Conservation (phyloP, 1,140 invertebrate genomes). For the Hyphantria cunea region DNA sequence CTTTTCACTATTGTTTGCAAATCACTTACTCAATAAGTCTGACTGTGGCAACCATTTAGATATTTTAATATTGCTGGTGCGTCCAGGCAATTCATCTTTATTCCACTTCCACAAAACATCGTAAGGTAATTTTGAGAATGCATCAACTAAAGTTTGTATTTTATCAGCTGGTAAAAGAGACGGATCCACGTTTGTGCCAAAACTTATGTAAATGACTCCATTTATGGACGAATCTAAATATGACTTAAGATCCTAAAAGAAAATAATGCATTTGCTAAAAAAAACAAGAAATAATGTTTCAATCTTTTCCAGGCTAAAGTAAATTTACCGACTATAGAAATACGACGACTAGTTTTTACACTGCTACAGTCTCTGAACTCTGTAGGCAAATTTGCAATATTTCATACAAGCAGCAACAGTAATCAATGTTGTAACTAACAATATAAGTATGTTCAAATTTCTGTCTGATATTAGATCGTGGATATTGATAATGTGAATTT, state of each 20-base stretch:
- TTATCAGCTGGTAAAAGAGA: slow-evolving; percentile 56
- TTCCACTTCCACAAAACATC: slow-evolving; percentile 79
- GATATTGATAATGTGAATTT: too few species aligned
- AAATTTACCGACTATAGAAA: too few species aligned
- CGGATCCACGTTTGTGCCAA: slow-evolving; percentile 80
- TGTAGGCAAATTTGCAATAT: too few species aligned
- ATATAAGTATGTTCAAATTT: too few species aligned
- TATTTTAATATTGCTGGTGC: slow-evolving; percentile 73
- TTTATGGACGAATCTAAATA: slow-evolving; percentile 74
- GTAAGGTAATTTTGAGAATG: slow-evolving; percentile 60
- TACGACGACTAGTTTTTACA: too few species aligned
- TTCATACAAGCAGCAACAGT: too few species aligned
- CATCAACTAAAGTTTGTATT: slow-evolving; percentile 59
- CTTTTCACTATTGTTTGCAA: too few species aligned
- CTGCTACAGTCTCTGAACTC: too few species aligned
- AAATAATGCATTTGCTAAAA: slow-evolving; percentile 24
- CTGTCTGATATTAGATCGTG: too few species aligned
- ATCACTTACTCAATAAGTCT: slow-evolving; percentile 66
- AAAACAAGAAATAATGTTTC: too few species aligned
- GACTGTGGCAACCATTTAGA: slow-evolving; percentile 80
- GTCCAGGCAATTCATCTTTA: slow-evolving; percentile 45
- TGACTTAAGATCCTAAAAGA: slow-evolving; percentile 66
- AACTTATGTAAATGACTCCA: slow-evolving; percentile 83
- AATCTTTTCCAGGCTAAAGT: too few species aligned
- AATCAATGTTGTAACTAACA: too few species aligned